Evolutionary conservation across 2,797 vertebrate genomes (phyloP).

Genomic region (Aselliscus stoliczkanus): DNA sequence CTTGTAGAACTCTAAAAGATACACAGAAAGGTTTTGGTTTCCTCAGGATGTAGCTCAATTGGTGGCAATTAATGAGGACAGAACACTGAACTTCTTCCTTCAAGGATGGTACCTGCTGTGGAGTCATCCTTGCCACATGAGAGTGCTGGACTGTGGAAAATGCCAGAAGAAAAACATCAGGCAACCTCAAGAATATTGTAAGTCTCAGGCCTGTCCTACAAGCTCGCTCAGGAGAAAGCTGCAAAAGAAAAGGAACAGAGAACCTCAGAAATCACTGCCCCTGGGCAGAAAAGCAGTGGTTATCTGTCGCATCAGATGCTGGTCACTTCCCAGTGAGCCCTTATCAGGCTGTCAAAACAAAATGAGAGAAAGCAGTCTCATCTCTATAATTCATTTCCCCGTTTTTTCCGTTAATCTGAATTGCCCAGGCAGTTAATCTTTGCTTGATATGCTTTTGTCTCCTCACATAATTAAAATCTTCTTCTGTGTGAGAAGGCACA

Average conservation of each 20-base stretch:
- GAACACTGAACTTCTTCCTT: not conserved
- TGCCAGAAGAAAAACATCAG: not conserved
- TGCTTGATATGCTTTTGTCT: constrained; percentile 22
- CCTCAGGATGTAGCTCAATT: constrained; percentile 1
- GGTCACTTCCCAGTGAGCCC: not conserved
- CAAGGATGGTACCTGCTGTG: not conserved
- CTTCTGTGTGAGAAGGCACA: not conserved
- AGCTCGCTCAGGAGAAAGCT: not conserved
- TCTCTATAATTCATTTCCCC: constrained; percentile 46
- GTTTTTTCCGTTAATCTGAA: constrained; percentile 45
- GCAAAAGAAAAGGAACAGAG: not conserved
- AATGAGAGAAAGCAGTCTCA: not conserved
- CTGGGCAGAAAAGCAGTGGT: not conserved
- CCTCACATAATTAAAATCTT: constrained; percentile 40
- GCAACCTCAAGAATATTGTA: not conserved
- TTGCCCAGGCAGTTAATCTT: constrained; percentile 39
- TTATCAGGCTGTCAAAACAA: not conserved
- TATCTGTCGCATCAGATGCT: not conserved
- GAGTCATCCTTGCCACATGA: not conserved
- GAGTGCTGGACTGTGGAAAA: not conserved
- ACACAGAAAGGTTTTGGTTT: constrained; percentile 15
- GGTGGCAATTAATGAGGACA: constrained; percentile 34
- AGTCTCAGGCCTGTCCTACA: not conserved
- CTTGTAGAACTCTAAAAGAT: not conserved
- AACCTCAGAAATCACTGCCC: not conserved